phyloP scores from a whole-genome alignment of 2,888 invertebrate species.

The Neuroscelio doddi region DNA sequence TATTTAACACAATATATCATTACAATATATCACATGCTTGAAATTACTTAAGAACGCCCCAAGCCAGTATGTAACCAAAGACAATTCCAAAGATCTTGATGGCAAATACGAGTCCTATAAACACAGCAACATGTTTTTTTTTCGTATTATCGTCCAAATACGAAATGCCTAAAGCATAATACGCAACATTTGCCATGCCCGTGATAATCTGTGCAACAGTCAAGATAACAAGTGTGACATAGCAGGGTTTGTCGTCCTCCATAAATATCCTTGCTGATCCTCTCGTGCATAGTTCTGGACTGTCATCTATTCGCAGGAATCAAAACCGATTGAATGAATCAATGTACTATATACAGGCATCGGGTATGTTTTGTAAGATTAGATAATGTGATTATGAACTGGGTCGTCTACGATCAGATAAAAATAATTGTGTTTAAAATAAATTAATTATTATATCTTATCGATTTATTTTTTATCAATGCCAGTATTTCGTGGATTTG shows the following conservation, averaged over 20 bases:
- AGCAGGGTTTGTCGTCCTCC: conserved; percentile 55
- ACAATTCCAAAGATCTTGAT: conserved; percentile 60
- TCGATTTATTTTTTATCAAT: too few species aligned
- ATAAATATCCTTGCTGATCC: conserved; percentile 51
- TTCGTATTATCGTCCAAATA: conserved; percentile 78
- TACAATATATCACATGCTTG: too few species aligned
- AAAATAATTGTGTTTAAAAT: too few species aligned
- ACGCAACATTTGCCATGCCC: conserved; percentile 73
- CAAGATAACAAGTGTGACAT: conserved; percentile 71
- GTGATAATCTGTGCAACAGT: conserved; percentile 73
- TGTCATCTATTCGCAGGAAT: conserved; percentile 44
- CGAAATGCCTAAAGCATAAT: conserved; percentile 75
- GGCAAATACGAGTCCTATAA: conserved; percentile 57
- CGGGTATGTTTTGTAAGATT: conserved; percentile 15
- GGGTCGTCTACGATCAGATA: not conserved
- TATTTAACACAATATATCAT: too few species aligned
- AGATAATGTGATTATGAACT: conserved; percentile 17
- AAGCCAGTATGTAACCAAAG: conserved; percentile 62
- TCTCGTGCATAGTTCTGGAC: conserved; percentile 49
- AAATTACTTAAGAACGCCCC: conserved; percentile 62
- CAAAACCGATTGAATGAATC: conserved; percentile 1
- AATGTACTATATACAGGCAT: conserved; percentile 1
- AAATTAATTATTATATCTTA: too few species aligned
- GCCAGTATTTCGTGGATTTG: too few species aligned
- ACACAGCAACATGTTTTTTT: conserved; percentile 73